Evolutionary conservation across 2,113 vertebrate species (phyloP).

Genomic region (Machaerirhynchus nigripectus): DNA sequence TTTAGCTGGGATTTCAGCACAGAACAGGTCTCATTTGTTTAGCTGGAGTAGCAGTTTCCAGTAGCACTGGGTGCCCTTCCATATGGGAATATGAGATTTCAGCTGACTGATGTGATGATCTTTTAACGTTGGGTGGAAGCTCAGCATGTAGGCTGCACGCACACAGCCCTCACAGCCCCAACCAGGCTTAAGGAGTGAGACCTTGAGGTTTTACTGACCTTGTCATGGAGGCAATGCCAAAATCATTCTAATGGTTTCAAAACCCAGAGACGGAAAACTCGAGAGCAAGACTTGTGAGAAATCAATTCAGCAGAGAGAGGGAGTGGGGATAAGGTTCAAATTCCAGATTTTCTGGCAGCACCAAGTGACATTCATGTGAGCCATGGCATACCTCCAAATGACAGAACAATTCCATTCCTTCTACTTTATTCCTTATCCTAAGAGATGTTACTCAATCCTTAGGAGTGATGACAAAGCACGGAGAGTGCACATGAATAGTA

Average conservation of each 20-base stretch:
- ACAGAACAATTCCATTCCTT: neutral
- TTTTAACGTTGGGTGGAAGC: neutral
- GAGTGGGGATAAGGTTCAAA: neutral
- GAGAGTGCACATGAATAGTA: neutral
- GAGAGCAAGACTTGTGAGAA: neutral
- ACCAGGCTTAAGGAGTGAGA: neutral
- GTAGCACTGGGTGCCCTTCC: neutral
- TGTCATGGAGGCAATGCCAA: neutral
- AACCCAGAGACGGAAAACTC: neutral
- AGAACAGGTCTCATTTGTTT: neutral
- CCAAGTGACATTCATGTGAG: neutral
- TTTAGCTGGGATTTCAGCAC: neutral
- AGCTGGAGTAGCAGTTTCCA: neutral
- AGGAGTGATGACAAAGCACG: neutral
- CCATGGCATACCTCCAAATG: neutral
- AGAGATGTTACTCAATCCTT: neutral
- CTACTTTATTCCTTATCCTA: neutral
- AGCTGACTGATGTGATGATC: neutral
- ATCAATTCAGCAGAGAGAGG: neutral
- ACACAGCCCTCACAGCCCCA: neutral
- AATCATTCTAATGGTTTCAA: neutral
- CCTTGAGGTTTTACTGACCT: neutral
- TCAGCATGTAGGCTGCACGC: accelerated
- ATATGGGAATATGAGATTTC: neutral
- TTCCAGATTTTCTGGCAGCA: neutral